A percentile compares a stretch with the other conserved stretches of the same genome.
These are phyloP conservation scores for Picathartes gymnocephalus DNA, from an alignment of 2,113 vertebrate species.

Conservation along the genomic window DNA sequence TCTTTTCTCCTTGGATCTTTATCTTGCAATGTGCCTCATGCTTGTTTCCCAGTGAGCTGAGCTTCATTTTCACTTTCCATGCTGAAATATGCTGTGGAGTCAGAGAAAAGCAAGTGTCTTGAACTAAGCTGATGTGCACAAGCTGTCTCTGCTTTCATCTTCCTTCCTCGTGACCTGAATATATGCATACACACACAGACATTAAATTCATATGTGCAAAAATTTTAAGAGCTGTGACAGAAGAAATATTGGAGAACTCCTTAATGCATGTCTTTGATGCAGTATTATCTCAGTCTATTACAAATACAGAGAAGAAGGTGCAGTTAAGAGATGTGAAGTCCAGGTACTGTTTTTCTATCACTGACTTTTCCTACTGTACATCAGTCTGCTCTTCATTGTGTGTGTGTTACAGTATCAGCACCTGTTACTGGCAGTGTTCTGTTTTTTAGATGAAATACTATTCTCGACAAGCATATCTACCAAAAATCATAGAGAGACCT, in stretches of 20 bases:
- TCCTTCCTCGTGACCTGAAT: background rate
- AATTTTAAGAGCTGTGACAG: background rate
- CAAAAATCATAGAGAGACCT: background rate
- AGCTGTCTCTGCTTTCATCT: constrained; percentile 1
- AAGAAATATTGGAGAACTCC: background rate
- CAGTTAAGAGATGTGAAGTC: background rate
- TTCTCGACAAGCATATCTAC: background rate
- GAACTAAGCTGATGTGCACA: background rate
- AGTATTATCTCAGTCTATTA: background rate
- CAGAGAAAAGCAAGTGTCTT: background rate
- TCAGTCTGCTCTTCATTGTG: background rate
- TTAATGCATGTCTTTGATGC: background rate
- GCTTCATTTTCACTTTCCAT: background rate
- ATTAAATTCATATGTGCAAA: background rate
- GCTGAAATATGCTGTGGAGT: background rate
- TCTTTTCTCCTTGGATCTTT: constrained; percentile 15
- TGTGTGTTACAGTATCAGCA: background rate
- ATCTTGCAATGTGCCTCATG: background rate
- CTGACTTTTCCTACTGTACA: background rate
- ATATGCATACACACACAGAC: background rate
- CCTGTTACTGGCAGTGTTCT: background rate
- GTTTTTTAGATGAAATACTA: background rate
- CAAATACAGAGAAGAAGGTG: background rate
- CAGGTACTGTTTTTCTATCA: background rate
- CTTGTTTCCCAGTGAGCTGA: background rate